A percentile compares a stretch with the other conserved stretches of the same genome.
Evolutionary conservation across 2,888 invertebrate species (phyloP).

Genomic region (Philereme vetulata): DNA sequence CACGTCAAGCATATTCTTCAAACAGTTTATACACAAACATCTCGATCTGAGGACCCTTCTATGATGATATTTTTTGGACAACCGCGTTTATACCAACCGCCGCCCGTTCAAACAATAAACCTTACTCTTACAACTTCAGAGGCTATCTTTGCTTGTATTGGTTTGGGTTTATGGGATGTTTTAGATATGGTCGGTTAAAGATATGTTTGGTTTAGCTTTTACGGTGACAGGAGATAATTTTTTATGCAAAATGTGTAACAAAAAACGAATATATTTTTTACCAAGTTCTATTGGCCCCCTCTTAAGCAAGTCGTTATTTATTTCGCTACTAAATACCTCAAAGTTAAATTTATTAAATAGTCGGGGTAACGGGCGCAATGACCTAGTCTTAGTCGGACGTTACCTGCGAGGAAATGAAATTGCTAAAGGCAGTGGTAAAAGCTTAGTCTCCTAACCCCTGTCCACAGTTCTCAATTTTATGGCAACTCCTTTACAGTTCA

Average conservation of each 20-base stretch:
- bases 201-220: conserved; percentile 59
- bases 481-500: too few relatives aligned
- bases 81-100: conserved; percentile 9
- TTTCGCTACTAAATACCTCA: too few relatives aligned
- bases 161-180: conserved; percentile 4
- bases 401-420: too few relatives aligned
- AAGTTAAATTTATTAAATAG: too few relatives aligned
- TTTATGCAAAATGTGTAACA: conserved; percentile 49
- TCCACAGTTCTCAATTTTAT: too few relatives aligned
- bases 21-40: conserved; percentile 62
- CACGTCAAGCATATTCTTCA: conserved; percentile 51
- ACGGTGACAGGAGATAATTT: conserved; percentile 57
- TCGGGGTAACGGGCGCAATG: too few relatives aligned
- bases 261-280: conserved; percentile 25
- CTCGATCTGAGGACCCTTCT: conserved; percentile 52
- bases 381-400: too few relatives aligned
- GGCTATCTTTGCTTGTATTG: conserved; percentile 18
- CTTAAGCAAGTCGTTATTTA: too few relatives aligned
- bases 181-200: conserved; percentile 39
- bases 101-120: not conserved
- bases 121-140: not conserved
- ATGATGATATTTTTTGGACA: conserved; percentile 50
- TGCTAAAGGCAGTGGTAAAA: too few relatives aligned
- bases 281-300: not conserved
- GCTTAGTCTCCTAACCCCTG: too few relatives aligned